Evolutionary conservation across 2,888 invertebrate genomes (phyloP).

Genomic region (Blastobasis lacticolella): DNA sequence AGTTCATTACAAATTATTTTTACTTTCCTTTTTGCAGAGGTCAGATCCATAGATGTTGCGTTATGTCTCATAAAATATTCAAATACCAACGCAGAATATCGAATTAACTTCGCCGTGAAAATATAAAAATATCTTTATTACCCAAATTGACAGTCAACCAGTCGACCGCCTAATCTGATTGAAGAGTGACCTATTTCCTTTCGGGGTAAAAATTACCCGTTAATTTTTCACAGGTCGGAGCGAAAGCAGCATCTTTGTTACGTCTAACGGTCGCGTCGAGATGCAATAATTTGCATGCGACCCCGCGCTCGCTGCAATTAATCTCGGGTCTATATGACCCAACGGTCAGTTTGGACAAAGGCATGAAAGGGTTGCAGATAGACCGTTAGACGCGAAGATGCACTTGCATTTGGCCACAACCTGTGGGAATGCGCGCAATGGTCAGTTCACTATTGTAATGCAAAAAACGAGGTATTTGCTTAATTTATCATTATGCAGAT

Average conservation of each 20-base stretch:
- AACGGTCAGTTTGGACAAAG: conserved; percentile 35
- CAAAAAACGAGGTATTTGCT: conserved; percentile 38
- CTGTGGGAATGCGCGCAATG: conserved; percentile 42
- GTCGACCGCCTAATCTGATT: too few species aligned
- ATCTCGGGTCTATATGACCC: conserved; percentile 26
- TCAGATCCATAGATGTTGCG: too few species aligned
- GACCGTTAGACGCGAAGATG: conserved; percentile 45
- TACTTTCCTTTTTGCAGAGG: too few species aligned
- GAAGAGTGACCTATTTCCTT: too few species aligned
- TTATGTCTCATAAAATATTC: too few species aligned
- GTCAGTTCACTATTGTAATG: conserved; percentile 39
- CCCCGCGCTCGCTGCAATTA: conserved; percentile 27
- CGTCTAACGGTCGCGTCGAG: conserved; percentile 7
- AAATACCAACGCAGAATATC: too few species aligned
- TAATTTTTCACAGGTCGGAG: conserved; percentile 7
- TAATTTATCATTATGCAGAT: conserved; percentile 62
- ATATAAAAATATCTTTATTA: too few species aligned
- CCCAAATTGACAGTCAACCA: too few species aligned
- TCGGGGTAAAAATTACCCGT: conserved; percentile 1
- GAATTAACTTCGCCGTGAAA: too few species aligned
- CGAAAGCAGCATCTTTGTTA: conserved; percentile 4
- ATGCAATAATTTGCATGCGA: conserved; percentile 9
- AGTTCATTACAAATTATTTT: too few species aligned
- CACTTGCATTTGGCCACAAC: conserved; percentile 45
- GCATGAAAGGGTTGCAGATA: conserved; percentile 22